Base-by-base conservation (phyloP, 1,140 invertebrate species). In the Acarapis woodi region DNA sequence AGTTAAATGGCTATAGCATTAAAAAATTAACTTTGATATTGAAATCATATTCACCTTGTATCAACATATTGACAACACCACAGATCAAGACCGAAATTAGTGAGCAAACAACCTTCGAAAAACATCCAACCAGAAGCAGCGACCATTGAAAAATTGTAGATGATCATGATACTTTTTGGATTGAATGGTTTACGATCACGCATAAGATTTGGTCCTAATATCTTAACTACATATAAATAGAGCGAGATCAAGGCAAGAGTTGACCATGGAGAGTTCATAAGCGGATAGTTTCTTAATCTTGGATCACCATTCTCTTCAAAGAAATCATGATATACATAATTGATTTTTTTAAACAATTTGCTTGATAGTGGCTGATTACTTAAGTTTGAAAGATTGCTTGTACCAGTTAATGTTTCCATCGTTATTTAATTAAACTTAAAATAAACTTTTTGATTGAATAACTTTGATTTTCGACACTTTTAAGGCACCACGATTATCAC, bases 121-220 rank as follows among this genome's bases (percentile, higher is more conserved):
- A 57, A 58, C 21, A 52, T 51, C 33, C 53, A 59, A 4, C 48
- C 50, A 24, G 53, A 57, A 19, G 57, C 38, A 4, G 46, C 29
- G 18, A 58, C 54, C 50, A 59, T 56, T 6, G 43, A 42, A 23
- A 58, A 37, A 40, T 60, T 60, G 42, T 57, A 60, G 3, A 51
- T 46, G 14, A 58, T 22, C 32, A 60, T 45, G 6, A 56, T 16
- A 20, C 47, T 47, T 29, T 50, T 44, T 30, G 60, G 31, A 31
- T 59, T 50, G 10, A 52, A 39, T 30, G 59, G 51, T 44, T 57
- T 50, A 19, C 57, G 44, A 29, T 56, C 40, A 9, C 46, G 45
- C 59, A 61, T 61, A 28, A 56, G 42, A 10, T 42, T 35, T 4
- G 58, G 57, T 19, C 58, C 56, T 22, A 49, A 22, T n/a, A 29